Evolutionary conservation across 2,888 invertebrate genomes (phyloP).

Genomic region (Lysandra bellargus): DNA sequence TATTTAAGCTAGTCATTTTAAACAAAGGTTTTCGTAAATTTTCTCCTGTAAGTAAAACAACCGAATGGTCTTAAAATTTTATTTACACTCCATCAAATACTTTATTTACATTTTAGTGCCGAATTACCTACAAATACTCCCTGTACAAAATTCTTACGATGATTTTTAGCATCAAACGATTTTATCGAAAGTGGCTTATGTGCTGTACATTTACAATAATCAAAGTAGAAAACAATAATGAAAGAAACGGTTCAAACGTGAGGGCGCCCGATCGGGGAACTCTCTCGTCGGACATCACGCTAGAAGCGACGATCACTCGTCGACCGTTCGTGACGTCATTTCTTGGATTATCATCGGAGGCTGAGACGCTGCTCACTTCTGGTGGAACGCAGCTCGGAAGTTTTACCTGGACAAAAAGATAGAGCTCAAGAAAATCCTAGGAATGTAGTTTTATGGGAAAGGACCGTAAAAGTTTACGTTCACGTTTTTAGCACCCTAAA

Average conservation of each 20-base stretch:
- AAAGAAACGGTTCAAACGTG: conserved; percentile 48
- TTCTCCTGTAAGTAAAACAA: conserved; percentile 30
- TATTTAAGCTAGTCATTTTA: not conserved
- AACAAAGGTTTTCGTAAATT: not conserved
- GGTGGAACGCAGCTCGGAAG: conserved; percentile 73
- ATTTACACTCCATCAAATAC: conserved; percentile 44
- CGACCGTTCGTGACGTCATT: conserved; percentile 68
- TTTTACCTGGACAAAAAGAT: conserved; percentile 52
- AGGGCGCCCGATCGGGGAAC: conserved; percentile 60
- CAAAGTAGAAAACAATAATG: conserved; percentile 32
- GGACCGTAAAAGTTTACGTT: too few species aligned
- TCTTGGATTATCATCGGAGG: conserved; percentile 58
- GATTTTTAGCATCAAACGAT: conserved; percentile 37
- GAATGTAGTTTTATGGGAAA: too few species aligned
- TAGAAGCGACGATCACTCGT: conserved; percentile 83
- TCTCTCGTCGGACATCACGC: conserved; percentile 83
- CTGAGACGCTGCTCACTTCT: conserved; percentile 73
- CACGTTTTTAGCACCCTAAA: too few species aligned
- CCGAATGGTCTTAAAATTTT: conserved; percentile 39
- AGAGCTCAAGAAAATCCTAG: too few species aligned
- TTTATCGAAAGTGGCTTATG: conserved; percentile 34
- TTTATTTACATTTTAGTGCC: conserved; percentile 45
- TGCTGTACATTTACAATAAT: conserved; percentile 33
- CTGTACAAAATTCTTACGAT: conserved; percentile 41
- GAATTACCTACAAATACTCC: conserved; percentile 43